phyloP scores from a whole-genome alignment of 1,140 invertebrate species.

The Aleiodes sp. region DNA sequence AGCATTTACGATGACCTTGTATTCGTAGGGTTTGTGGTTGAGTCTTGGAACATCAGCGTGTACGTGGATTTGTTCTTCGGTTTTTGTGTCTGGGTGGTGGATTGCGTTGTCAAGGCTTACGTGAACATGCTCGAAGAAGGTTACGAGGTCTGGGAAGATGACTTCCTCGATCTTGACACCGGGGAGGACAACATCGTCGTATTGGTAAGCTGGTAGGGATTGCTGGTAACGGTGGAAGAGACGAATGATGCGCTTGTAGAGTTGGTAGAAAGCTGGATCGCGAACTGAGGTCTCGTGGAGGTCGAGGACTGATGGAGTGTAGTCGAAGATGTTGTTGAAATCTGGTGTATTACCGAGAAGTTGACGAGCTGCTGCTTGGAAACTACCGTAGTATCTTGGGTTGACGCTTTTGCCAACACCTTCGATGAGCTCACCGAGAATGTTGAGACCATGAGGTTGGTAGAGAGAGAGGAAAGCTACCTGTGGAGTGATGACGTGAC shows the following conservation, averaged over 20 bases:
- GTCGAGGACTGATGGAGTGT: slow-evolving; percentile 64
- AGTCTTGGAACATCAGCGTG: slow-evolving; percentile 62
- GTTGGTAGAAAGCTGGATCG: slow-evolving; percentile 68
- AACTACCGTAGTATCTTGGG: slow-evolving; percentile 67
- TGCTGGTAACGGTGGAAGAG: slow-evolving; percentile 68
- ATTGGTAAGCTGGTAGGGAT: slow-evolving; percentile 70
- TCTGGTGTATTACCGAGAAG: slow-evolving; percentile 65
- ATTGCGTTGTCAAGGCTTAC: slow-evolving; percentile 68
- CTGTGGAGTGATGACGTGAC: slow-evolving; percentile 68
- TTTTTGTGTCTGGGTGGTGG: slow-evolving; percentile 37
- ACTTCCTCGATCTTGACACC: slow-evolving; percentile 73
- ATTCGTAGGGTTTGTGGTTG: slow-evolving; percentile 74
- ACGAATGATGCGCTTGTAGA: slow-evolving; percentile 63
- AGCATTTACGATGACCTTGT: slow-evolving; percentile 65
- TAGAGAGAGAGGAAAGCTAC: slow-evolving; percentile 57
- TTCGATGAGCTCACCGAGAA: slow-evolving; percentile 67
- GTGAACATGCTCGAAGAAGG: slow-evolving; percentile 70
- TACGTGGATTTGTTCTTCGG: slow-evolving; percentile 49
- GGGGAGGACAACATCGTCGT: slow-evolving; percentile 71
- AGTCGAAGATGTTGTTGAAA: slow-evolving; percentile 53
- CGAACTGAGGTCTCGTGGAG: slow-evolving; percentile 60
- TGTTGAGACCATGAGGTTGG: slow-evolving; percentile 61
- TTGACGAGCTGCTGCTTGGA: slow-evolving; percentile 69
- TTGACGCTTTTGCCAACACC: slow-evolving; percentile 62
- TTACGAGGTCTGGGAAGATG: slow-evolving; percentile 69